Conservation (phyloP, 2,797 vertebrate species). For the Poecilia wingei region DNA sequence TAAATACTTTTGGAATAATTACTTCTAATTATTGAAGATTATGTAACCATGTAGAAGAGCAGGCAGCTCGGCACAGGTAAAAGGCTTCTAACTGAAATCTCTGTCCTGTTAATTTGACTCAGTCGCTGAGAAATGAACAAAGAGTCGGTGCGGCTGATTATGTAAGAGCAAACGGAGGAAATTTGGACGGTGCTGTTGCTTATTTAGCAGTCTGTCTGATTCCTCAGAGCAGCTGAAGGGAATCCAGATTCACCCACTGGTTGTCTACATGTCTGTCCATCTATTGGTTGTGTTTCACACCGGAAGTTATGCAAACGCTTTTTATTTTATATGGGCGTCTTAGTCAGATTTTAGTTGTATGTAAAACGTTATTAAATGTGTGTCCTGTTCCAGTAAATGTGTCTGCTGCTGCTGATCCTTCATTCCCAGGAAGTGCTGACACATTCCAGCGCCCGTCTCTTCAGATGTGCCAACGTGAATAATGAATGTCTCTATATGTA, state of each 20-base stretch:
- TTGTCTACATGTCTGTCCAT: background rate
- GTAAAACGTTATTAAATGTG: background rate
- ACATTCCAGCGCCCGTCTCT: constrained; percentile 12
- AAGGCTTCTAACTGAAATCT: background rate
- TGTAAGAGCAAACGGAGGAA: background rate
- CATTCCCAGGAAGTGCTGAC: constrained; percentile 55
- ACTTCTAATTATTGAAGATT: background rate
- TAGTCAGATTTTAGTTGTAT: background rate
- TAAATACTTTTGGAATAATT: background rate
- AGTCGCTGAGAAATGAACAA: background rate
- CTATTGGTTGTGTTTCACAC: background rate
- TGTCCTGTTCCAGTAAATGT: constrained; percentile 46
- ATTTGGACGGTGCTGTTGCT: constrained; percentile 2
- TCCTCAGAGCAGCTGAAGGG: background rate
- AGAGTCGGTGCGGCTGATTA: background rate
- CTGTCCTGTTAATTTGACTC: background rate
- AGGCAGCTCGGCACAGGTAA: background rate
- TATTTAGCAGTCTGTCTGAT: background rate
- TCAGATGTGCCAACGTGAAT: background rate
- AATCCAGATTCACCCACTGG: background rate
- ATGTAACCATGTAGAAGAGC: background rate
- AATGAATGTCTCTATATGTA: background rate
- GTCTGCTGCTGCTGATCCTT: constrained; percentile 40
- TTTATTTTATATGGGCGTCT: background rate
- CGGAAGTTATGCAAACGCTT: background rate